A percentile compares a stretch with the other conserved stretches of the same genome.
phyloP scores from a whole-genome alignment of 2,888 invertebrate species.

The Zeuzera pyrina region DNA sequence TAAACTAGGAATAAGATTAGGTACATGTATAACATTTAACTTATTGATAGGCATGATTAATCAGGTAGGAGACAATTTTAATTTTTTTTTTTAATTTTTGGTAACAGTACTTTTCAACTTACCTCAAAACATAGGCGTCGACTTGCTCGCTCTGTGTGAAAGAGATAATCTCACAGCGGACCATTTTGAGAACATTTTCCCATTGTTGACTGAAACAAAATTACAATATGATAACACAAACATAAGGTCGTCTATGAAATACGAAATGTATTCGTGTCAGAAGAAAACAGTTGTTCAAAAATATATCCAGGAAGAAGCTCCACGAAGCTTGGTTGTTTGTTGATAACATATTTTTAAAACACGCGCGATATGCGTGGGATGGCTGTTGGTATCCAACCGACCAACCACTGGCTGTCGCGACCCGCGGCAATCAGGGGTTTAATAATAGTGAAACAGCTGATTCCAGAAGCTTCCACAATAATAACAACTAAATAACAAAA shows the following conservation, averaged over 20 bases:
- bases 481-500: no score
- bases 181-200: slow-evolving; percentile 91
- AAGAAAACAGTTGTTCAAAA: no score
- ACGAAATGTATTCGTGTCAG: no score
- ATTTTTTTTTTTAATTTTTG: no score
- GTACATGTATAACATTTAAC: no score
- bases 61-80: no score
- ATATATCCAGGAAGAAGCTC: no score
- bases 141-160: slow-evolving; percentile 89
- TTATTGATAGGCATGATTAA: no score
- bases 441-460: slow-evolving; percentile 46
- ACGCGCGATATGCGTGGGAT: slow-evolving; percentile 22
- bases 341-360: slow-evolving; percentile 25
- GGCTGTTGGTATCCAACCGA: slow-evolving; percentile 13
- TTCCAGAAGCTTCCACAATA: slow-evolving; percentile 48
- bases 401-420: slow-evolving; percentile 20
- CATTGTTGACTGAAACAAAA: slow-evolving; percentile 80
- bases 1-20: no score
- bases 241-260: no score
- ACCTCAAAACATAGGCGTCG: slow-evolving; percentile 97
- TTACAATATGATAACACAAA: neutral
- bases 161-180: slow-evolving; percentile 97
- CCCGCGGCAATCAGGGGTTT: no score
- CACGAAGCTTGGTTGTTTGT: no score
- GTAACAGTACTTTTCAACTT: slow-evolving; percentile 36